Evolutionary conservation across 2,113 vertebrate species (phyloP).

Genomic region (Actinemys pallida): DNA sequence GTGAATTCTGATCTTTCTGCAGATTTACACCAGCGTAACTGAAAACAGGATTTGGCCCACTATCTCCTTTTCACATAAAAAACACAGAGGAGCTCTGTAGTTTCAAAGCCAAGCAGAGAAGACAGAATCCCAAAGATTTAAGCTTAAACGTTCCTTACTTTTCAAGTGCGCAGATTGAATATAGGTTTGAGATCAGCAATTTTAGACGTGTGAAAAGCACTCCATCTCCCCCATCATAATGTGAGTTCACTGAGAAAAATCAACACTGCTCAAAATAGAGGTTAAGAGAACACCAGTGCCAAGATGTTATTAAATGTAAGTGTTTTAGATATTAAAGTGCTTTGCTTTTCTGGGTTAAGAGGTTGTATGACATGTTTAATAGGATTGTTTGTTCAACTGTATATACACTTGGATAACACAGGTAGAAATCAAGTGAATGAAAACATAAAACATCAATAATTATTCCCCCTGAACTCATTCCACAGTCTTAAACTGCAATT

Average conservation of each 20-base stretch:
- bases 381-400: not conserved
- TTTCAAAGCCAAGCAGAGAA: not conserved
- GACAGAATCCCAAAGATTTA: not conserved
- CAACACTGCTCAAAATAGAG: not conserved
- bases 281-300: not conserved
- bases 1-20: not conserved
- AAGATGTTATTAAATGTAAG: not conserved
- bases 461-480: not conserved
- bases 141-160: not conserved
- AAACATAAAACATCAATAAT: not conserved
- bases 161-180: rapidly evolving
- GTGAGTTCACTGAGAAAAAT: not conserved
- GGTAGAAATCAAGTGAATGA: not conserved
- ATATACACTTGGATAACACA: not conserved
- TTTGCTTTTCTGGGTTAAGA: not conserved
- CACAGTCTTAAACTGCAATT: not conserved
- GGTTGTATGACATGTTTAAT: not conserved
- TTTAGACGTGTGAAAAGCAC: not conserved
- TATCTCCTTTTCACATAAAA: not conserved
- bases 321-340: not conserved
- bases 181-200: not conserved
- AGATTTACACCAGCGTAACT: not conserved
- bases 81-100: not conserved
- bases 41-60: not conserved
- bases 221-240: not conserved